These are phyloP conservation scores for Stichodactyla mertensii DNA, from an alignment of 64 coral and sea anemone genomes.

Conservation along the genomic window DNA sequence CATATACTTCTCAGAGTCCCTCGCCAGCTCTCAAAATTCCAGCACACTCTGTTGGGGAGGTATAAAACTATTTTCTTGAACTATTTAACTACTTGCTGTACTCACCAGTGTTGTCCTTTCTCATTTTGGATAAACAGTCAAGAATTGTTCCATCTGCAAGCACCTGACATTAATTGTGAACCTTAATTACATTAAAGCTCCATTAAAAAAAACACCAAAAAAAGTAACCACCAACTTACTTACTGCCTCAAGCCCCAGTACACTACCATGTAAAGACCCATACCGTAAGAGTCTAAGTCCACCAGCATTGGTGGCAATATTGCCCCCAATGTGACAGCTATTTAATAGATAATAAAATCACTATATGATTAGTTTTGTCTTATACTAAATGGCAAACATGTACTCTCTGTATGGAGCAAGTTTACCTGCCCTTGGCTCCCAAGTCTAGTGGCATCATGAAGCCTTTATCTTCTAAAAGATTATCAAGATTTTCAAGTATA, in stretches of 20 bases:
- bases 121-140: slow-evolving; percentile 75
- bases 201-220: not conserved
- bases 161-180: slow-evolving; percentile 23
- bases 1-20: no score
- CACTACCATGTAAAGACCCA: slow-evolving; percentile 94
- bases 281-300: slow-evolving; percentile 75
- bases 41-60: no score
- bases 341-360: not conserved
- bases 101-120: slow-evolving; percentile 90
- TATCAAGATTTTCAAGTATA: slow-evolving; percentile 81
- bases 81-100: not conserved
- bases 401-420: not conserved
- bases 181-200: not conserved
- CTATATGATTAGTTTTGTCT: not conserved
- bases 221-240: not conserved
- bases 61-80: no score
- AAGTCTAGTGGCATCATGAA: slow-evolving; percentile 95
- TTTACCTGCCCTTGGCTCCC: slow-evolving; percentile 92
- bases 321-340: slow-evolving; percentile 96
- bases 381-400: not conserved
- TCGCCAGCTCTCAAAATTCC: no score
- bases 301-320: slow-evolving; percentile 93
- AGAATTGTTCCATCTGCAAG: slow-evolving; percentile 82
- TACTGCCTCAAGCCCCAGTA: slow-evolving; percentile 91
- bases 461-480: slow-evolving; percentile 63